These are phyloP conservation scores for Psix sp. DNA, from an alignment of 1,140 invertebrate species.

Conservation along the genomic window DNA sequence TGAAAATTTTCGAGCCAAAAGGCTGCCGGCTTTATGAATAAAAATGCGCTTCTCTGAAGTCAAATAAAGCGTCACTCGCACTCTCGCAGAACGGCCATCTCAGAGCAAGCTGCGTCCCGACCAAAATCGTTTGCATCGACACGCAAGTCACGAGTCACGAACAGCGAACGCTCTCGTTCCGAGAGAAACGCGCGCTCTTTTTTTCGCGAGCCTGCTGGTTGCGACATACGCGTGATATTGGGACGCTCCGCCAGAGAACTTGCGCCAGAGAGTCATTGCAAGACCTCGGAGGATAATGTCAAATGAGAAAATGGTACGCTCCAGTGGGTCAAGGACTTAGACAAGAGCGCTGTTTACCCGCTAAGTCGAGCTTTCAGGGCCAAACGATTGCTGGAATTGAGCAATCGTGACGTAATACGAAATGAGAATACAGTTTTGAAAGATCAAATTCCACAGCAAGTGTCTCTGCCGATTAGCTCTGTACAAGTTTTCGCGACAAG, in stretches of 20 bases:
- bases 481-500: not conserved
- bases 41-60: slow-evolving; percentile 48
- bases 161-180: slow-evolving; percentile 25
- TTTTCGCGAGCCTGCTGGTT: slow-evolving; percentile 30
- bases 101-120: slow-evolving; percentile 24
- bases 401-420: slow-evolving; percentile 17
- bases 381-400: slow-evolving; percentile 9
- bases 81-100: slow-evolving; percentile 21
- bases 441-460: too few relatives aligned
- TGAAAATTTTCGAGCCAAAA: slow-evolving; percentile 31
- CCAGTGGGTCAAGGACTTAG: slow-evolving; percentile 69
- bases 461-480: too few relatives aligned
- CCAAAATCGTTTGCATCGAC: slow-evolving; percentile 56
- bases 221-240: slow-evolving; percentile 32
- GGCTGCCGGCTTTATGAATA: slow-evolving; percentile 30
- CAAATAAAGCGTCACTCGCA: slow-evolving; percentile 54
- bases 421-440: not conserved
- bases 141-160: slow-evolving; percentile 63
- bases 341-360: slow-evolving; percentile 32
- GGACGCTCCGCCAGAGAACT: slow-evolving; percentile 14
- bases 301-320: slow-evolving; percentile 45
- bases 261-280: slow-evolving; percentile 22
- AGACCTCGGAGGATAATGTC: slow-evolving; percentile 41
- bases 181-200: slow-evolving; percentile 14
- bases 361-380: slow-evolving; percentile 30